These are phyloP conservation scores for Zygogramma bicolorata DNA, from an alignment of 2,888 invertebrate species.

Conservation along the genomic window DNA sequence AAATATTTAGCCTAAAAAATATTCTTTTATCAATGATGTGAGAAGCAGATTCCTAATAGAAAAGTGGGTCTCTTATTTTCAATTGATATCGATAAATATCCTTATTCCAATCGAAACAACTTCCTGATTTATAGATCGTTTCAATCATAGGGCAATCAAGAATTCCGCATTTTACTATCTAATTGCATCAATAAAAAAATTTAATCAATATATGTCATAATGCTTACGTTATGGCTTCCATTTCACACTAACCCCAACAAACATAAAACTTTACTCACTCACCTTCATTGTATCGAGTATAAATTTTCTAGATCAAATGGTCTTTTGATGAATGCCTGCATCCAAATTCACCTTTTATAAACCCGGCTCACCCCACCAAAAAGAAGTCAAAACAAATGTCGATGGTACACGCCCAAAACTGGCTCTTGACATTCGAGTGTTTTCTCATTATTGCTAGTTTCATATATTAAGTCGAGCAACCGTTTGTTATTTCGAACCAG, in stretches of 20 bases:
- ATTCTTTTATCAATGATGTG: too few species aligned
- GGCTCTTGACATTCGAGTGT: constrained; percentile 45
- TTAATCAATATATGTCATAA: too few species aligned
- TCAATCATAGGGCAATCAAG: too few species aligned
- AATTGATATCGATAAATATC: too few species aligned
- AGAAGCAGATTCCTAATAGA: too few species aligned
- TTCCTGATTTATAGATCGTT: too few species aligned
- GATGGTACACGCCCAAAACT: constrained; percentile 43
- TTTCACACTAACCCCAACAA: neutral
- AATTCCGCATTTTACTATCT: too few species aligned
- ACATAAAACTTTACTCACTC: neutral
- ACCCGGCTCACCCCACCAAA: neutral
- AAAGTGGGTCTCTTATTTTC: too few species aligned
- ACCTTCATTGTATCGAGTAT: constrained; percentile 26
- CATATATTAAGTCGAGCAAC: constrained; percentile 17
- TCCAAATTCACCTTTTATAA: constrained; percentile 19
- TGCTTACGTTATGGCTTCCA: too few species aligned
- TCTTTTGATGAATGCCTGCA: constrained; percentile 1
- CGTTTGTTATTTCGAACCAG: constrained; percentile 7
- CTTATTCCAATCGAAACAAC: too few species aligned
- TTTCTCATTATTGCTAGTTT: constrained; percentile 36
- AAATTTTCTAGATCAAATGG: constrained; percentile 12
- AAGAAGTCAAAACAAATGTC: constrained; percentile 1
- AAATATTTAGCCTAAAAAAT: too few species aligned
- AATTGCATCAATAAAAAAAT: too few species aligned